Conservation (phyloP, 2,888 invertebrate genomes). For the Megalurothrips usitatus region DNA sequence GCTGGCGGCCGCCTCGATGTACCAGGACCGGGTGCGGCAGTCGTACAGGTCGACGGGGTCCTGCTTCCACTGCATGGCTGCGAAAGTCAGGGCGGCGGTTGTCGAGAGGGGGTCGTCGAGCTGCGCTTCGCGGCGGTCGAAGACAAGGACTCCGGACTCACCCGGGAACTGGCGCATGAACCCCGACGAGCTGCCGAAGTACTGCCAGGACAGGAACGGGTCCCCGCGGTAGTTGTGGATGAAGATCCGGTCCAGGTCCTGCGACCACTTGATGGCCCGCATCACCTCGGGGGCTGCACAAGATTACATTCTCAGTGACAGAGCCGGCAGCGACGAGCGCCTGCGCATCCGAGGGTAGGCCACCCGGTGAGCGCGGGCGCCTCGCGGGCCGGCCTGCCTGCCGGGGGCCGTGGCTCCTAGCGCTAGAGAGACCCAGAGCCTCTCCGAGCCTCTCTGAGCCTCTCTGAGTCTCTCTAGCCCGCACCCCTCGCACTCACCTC, state of each 20-base stretch:
- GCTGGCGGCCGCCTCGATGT: conserved; percentile 57
- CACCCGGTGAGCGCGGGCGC: background rate
- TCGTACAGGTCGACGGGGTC: conserved; percentile 65
- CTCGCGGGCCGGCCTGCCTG: background rate
- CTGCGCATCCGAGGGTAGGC: background rate
- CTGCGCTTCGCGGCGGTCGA: background rate
- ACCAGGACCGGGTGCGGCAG: conserved; percentile 54
- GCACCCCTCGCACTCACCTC: conserved; percentile 55
- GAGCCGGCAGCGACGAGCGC: background rate
- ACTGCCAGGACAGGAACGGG: conserved; percentile 95
- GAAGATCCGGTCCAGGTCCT: conserved; percentile 83
- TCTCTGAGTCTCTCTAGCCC: background rate
- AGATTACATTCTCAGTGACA: background rate
- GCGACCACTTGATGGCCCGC: conserved; percentile 92
- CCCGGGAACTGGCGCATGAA: conserved; percentile 95
- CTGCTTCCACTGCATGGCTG: conserved; percentile 72
- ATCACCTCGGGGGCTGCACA: conserved; percentile 70
- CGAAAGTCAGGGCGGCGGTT: background rate
- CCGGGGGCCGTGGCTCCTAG: background rate
- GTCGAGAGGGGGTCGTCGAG: background rate
- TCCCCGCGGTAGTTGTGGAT: conserved; percentile 85
- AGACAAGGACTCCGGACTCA: conserved; percentile 42
- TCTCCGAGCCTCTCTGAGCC: too few relatives aligned
- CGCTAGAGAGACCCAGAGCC: too few relatives aligned
- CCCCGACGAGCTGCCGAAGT: conserved; percentile 93